A percentile compares a stretch with the other conserved stretches of the same genome.
phyloP scores from a whole-genome alignment of 53 echinoderm and acorn worm species.

The Zoroaster sp. region DNA sequence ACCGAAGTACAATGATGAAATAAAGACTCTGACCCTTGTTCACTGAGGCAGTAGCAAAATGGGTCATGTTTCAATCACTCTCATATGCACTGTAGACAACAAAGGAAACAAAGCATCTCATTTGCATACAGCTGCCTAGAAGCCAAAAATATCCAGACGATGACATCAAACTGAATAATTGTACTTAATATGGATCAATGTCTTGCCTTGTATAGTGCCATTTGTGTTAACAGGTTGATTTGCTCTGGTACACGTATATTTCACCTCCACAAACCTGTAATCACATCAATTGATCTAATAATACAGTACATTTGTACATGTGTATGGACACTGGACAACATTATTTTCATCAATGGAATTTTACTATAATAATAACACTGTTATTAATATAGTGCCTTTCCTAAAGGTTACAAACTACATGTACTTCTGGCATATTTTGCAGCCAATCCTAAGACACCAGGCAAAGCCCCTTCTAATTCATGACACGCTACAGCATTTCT shows the following conservation, averaged over 20 bases:
- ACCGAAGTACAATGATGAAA: background rate
- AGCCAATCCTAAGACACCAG: too few species aligned
- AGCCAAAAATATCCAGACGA: conserved; percentile 42
- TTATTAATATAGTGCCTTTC: too few species aligned
- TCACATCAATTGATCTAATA: too few species aligned
- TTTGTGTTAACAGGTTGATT: background rate
- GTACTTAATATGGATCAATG: conserved; percentile 45
- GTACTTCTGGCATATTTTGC: too few species aligned
- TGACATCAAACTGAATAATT: conserved; percentile 38
- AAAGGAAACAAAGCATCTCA: conserved; percentile 67
- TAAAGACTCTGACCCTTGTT: conserved; percentile 40
- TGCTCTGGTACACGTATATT: background rate
- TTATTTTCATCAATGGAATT: too few species aligned
- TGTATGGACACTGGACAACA: too few species aligned
- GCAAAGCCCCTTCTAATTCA: too few species aligned
- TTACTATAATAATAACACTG: too few species aligned
- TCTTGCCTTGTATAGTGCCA: background rate
- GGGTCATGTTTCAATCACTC: conserved; percentile 31
- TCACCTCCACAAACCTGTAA: background rate
- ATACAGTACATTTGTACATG: too few species aligned
- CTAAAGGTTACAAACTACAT: too few species aligned
- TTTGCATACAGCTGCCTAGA: conserved; percentile 74
- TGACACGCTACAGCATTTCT: too few species aligned
- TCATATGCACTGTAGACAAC: conserved; percentile 26
- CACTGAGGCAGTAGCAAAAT: conserved; percentile 22